Percentiles rank a stretch among this genome's conserved stretches.
These are phyloP conservation scores for Cygnus olor DNA, from an alignment of 2,797 vertebrate species.

Conservation along the genomic window DNA sequence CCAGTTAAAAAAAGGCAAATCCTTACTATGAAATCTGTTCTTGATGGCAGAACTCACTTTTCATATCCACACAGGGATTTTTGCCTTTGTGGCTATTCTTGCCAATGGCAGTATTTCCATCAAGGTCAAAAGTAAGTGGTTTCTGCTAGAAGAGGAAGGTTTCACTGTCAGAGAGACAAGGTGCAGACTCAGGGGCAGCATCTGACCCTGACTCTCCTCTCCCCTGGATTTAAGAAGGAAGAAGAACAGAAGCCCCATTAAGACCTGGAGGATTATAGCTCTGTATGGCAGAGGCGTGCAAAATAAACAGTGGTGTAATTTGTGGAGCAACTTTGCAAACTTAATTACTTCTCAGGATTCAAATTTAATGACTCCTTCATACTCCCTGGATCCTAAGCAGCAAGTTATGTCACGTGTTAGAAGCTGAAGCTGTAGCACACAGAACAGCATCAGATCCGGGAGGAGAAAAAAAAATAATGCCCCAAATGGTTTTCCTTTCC, in stretches of 20 bases:
- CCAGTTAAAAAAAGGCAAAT: not conserved
- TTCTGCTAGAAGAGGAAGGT: not conserved
- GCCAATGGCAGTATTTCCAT: not conserved
- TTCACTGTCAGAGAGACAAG: not conserved
- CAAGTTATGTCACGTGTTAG: not conserved
- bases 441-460: too few relatives aligned
- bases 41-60: not conserved
- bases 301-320: not conserved
- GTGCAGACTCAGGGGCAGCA: not conserved
- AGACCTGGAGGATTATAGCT: not conserved
- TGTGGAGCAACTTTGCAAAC: not conserved
- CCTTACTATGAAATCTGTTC: not conserved
- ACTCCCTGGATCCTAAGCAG: not conserved
- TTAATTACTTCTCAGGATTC: slow-evolving; percentile 28
- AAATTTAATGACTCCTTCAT: not conserved
- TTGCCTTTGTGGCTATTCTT: not conserved
- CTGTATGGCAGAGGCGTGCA: not conserved
- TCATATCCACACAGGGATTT: not conserved
- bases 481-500: too few relatives aligned
- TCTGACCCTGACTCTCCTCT: not conserved
- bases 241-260: not conserved
- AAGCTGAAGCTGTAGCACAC: slow-evolving; percentile 6
- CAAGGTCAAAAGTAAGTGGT: not conserved
- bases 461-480: too few relatives aligned
- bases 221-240: not conserved